phyloP scores from a whole-genome alignment of 1,140 invertebrate species.

The Saccostrea echinata region DNA sequence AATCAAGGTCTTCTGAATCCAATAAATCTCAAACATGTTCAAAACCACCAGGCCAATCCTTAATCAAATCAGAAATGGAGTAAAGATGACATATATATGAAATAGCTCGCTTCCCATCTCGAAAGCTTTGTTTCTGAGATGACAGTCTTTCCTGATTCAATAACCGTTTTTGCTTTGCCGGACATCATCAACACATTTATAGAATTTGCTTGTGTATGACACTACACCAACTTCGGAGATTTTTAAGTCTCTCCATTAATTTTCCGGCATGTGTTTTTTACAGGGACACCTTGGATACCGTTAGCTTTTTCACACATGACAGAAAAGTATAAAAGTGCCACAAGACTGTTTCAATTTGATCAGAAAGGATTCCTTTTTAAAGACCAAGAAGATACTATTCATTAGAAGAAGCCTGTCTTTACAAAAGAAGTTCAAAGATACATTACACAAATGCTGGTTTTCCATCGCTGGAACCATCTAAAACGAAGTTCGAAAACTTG shows the following conservation, averaged over 20 bases:
- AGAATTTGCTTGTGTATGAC: constrained; percentile 55
- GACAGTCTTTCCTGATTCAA: constrained; percentile 48
- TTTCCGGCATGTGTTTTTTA: too few species aligned
- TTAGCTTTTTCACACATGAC: constrained; percentile 50
- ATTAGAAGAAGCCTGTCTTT: constrained; percentile 19
- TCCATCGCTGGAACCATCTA: too few species aligned
- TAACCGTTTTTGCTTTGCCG: constrained; percentile 51
- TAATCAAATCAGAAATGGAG: background rate
- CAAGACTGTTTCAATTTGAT: constrained; percentile 23
- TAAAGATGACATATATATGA: constrained; percentile 54
- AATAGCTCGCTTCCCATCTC: constrained; percentile 50
- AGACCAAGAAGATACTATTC: constrained; percentile 20
- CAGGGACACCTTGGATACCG: constrained; percentile 48
- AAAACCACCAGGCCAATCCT: constrained; percentile 27
- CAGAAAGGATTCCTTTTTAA: background rate
- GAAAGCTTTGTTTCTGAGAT: constrained; percentile 46
- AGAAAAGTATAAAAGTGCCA: constrained; percentile 46
- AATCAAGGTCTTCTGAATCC: constrained; percentile 37
- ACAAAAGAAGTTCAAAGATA: constrained; percentile 3
- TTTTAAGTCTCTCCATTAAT: constrained; percentile 53
- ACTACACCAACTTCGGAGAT: constrained; percentile 53
- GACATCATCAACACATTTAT: constrained; percentile 51
- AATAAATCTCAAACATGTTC: constrained; percentile 45
- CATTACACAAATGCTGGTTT: too few species aligned
- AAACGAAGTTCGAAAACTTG: too few species aligned